Evolutionary conservation across 2,797 vertebrate genomes (phyloP).

Genomic region (Melanotaenia nigrans): DNA sequence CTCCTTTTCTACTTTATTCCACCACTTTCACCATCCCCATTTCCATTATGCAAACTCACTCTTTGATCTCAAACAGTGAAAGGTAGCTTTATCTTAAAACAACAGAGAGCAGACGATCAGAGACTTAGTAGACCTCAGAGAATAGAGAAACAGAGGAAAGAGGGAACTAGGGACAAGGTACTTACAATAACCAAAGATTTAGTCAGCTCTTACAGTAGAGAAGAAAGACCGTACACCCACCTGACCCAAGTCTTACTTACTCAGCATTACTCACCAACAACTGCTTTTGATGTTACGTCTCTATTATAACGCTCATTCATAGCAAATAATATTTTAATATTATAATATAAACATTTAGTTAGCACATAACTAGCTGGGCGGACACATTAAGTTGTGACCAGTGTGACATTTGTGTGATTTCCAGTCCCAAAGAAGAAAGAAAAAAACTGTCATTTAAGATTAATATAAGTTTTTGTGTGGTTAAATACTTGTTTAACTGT

Average conservation of each 20-base stretch:
- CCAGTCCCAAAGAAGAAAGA: background rate
- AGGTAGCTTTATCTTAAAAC: slow-evolving; percentile 70
- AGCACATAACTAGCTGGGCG: background rate
- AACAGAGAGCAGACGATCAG: slow-evolving; percentile 62
- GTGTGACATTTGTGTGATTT: too few species aligned
- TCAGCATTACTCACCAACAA: background rate
- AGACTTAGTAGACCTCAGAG: slow-evolving; percentile 47
- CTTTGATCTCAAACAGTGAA: slow-evolving; percentile 71
- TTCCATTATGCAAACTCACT: slow-evolving; percentile 67
- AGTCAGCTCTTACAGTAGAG: background rate
- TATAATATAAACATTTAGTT: background rate
- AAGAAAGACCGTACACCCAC: background rate
- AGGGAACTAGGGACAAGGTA: too few species aligned
- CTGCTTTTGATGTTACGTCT: background rate
- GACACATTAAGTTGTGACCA: too few species aligned
- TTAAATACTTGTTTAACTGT: background rate
- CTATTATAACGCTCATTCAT: background rate
- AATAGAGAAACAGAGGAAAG: slow-evolving; percentile 7
- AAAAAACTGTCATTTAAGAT: background rate
- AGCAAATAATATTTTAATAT: too few species aligned
- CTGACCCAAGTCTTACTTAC: background rate
- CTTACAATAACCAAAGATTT: background rate
- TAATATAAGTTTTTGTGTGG: background rate
- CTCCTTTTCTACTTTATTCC: slow-evolving; percentile 40
- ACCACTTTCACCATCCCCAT: slow-evolving; percentile 30